Conservation (phyloP, 2,797 vertebrate species). For the Mastacembelus armatus region DNA sequence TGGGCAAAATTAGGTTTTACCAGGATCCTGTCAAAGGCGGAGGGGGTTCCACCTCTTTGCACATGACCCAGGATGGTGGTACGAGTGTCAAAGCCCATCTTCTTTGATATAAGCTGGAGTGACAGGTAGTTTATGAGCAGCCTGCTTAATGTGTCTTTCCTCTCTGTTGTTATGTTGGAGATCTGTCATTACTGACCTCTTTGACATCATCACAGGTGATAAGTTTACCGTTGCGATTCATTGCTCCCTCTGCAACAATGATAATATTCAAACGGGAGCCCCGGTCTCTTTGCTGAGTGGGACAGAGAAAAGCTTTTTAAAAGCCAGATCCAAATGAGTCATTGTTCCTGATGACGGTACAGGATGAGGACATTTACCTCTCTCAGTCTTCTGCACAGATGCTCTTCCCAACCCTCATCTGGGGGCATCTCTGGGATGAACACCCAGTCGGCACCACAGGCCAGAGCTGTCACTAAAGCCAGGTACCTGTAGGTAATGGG, state of each 20-base stretch:
- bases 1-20: slow-evolving; percentile 66
- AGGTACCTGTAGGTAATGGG: slow-evolving; percentile 84
- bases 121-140: slow-evolving; percentile 32
- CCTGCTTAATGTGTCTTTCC: not conserved
- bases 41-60: slow-evolving; percentile 93
- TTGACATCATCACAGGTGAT: slow-evolving; percentile 89
- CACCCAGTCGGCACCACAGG: slow-evolving; percentile 95
- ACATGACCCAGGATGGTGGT: slow-evolving; percentile 94
- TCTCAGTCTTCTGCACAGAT: slow-evolving; percentile 89
- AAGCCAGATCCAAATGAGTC: not conserved
- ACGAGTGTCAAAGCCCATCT: slow-evolving; percentile 91
- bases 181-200: slow-evolving; percentile 73
- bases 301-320: slow-evolving; percentile 10
- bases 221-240: slow-evolving; percentile 81
- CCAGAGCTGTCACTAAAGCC: slow-evolving; percentile 91
- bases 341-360: not conserved
- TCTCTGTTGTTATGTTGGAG: not conserved
- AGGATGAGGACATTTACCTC: slow-evolving; percentile 79
- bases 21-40: slow-evolving; percentile 93
- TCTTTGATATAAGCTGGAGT: slow-evolving; percentile 87
- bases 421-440: slow-evolving; percentile 96
- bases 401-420: slow-evolving; percentile 90
- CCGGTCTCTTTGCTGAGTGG: slow-evolving; percentile 85
- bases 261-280: slow-evolving; percentile 93
- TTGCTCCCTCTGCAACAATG: slow-evolving; percentile 92